These are phyloP conservation scores for Nanorana parkeri DNA, from an alignment of 2,113 vertebrate species.

Conservation along the genomic window DNA sequence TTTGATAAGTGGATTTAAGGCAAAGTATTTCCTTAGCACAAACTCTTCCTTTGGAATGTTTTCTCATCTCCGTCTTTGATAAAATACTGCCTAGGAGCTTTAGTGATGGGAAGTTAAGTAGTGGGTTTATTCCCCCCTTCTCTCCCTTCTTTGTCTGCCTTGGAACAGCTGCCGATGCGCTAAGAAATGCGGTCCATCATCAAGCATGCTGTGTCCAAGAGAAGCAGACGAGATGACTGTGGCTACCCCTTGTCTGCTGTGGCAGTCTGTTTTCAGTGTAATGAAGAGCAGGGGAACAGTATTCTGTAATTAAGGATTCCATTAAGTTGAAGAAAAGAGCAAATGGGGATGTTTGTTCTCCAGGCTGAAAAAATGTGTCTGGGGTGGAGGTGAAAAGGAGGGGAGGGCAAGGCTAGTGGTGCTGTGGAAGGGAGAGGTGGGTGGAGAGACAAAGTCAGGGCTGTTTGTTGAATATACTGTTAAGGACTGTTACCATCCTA, in stretches of 20 bases:
- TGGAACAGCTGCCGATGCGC: slow-evolving; percentile 72
- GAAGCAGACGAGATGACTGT: slow-evolving; percentile 69
- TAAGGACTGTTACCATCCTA: slow-evolving; percentile 91
- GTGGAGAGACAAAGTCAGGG: slow-evolving; percentile 88
- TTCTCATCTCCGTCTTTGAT: slow-evolving; percentile 60
- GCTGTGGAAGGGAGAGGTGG: slow-evolving; percentile 78
- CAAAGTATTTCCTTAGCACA: slow-evolving; percentile 31
- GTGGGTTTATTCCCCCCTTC: slow-evolving; percentile 40
- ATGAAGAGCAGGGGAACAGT: slow-evolving; percentile 95
- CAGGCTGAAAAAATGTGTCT: slow-evolving; percentile 84
- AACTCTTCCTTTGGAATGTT: slow-evolving; percentile 69
- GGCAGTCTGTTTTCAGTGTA: slow-evolving; percentile 80
- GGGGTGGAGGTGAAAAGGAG: slow-evolving; percentile 63
- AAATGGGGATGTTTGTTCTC: slow-evolving; percentile 99
- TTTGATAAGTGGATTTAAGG: background rate
- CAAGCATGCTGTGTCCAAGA: slow-evolving; percentile 70
- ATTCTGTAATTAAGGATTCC: slow-evolving; percentile 99
- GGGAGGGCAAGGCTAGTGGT: slow-evolving; percentile 73
- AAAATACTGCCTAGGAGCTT: slow-evolving; percentile 67
- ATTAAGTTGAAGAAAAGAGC: slow-evolving; percentile 98
- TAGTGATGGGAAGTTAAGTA: slow-evolving; percentile 70
- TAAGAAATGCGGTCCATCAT: slow-evolving; percentile 75
- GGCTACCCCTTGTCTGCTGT: slow-evolving; percentile 73
- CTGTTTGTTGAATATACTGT: slow-evolving; percentile 93
- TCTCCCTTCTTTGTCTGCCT: slow-evolving; percentile 43